These are phyloP conservation scores for Sacculina carcini DNA, from an alignment of 2,888 invertebrate genomes.

Conservation along the genomic window DNA sequence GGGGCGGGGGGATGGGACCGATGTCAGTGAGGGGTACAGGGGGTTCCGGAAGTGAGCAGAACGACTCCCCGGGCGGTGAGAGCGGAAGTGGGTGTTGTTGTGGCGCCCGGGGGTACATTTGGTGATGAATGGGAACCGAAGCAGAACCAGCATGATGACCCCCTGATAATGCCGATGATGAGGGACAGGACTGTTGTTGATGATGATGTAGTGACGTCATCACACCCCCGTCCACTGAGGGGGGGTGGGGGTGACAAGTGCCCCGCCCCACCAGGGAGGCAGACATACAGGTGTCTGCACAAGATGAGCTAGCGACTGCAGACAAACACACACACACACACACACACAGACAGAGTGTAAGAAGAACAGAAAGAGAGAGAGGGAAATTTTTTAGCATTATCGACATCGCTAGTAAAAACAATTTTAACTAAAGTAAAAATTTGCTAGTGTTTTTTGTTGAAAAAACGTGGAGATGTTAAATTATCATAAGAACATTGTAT, in stretches of 20 bases:
- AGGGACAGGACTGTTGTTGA: too few relatives aligned
- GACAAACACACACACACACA: background rate
- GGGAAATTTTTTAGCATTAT: too few relatives aligned
- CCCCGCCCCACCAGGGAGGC: background rate
- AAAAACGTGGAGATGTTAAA: too few relatives aligned
- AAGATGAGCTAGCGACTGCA: background rate
- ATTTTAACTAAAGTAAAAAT: too few relatives aligned
- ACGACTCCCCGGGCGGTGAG: background rate
- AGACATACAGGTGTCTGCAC: background rate
- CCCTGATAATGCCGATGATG: too few relatives aligned
- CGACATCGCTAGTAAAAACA: too few relatives aligned
- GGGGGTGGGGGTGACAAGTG: too few relatives aligned
- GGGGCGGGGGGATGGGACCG: constrained; percentile 76
- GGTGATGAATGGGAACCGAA: too few relatives aligned
- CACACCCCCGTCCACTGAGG: too few relatives aligned
- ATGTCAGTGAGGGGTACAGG: constrained; percentile 76
- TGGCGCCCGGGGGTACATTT: background rate
- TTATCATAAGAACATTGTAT: too few relatives aligned
- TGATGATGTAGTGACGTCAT: too few relatives aligned
- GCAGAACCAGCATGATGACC: background rate
- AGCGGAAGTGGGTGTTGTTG: background rate
- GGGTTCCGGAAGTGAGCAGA: constrained; percentile 42
- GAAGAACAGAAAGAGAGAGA: constrained; percentile 2
- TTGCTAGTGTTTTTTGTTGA: too few relatives aligned
- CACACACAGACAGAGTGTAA: background rate